Conservation (phyloP, 2,797 vertebrate genomes). For the Acomys russatus region DNA sequence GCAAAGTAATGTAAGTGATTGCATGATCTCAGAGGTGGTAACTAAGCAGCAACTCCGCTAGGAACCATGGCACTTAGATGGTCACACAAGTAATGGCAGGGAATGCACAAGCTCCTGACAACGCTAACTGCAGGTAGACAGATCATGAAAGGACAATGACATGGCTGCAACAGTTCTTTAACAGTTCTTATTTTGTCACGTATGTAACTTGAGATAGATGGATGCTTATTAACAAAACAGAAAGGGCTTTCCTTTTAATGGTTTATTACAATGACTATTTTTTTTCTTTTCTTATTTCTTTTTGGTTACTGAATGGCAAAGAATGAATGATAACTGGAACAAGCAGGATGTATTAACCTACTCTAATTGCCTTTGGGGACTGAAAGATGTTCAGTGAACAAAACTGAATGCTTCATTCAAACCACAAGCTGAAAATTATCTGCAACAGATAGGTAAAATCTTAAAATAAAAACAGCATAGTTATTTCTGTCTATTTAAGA, state of each 20-base stretch:
- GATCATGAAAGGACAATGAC: slow-evolving; percentile 67
- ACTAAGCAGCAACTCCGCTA: slow-evolving; percentile 80
- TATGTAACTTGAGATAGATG: slow-evolving; percentile 66
- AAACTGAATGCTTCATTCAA: slow-evolving; percentile 61
- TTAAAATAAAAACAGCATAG: slow-evolving; percentile 67
- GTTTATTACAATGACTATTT: slow-evolving; percentile 40
- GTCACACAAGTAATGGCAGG: slow-evolving; percentile 64
- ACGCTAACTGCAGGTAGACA: slow-evolving; percentile 65
- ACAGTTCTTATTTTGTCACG: slow-evolving; percentile 66
- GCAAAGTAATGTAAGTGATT: slow-evolving; percentile 80
- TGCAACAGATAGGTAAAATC: slow-evolving; percentile 73
- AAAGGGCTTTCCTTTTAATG: slow-evolving; percentile 51
- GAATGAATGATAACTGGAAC: slow-evolving; percentile 59
- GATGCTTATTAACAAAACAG: slow-evolving; percentile 66
- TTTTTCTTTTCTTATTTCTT: background rate
- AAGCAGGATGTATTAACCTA: slow-evolving; percentile 75
- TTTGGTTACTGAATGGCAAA: slow-evolving; percentile 63
- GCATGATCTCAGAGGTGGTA: slow-evolving; percentile 83
- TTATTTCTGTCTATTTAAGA: slow-evolving; percentile 67
- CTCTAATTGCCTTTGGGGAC: slow-evolving; percentile 59
- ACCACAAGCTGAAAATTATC: slow-evolving; percentile 73
- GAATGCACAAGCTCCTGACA: slow-evolving; percentile 68
- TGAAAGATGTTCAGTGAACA: slow-evolving; percentile 71
- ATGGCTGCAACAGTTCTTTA: slow-evolving; percentile 65
- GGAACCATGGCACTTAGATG: slow-evolving; percentile 78